phyloP scores from a whole-genome alignment of 2,113 vertebrate genomes.

The Channa argus region DNA sequence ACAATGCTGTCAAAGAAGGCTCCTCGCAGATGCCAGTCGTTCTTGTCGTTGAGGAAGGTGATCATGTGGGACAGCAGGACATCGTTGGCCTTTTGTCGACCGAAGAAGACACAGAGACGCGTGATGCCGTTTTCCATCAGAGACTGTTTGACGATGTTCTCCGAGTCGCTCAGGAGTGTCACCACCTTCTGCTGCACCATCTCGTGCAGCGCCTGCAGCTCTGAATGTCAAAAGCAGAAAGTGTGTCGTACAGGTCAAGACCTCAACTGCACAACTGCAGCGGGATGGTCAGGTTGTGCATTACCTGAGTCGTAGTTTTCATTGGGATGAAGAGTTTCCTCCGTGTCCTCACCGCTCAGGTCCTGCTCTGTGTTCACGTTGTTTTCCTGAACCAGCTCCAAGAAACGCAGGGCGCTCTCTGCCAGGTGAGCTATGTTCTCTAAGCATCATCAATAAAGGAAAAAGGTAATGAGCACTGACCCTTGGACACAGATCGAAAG shows the following conservation, averaged over 20 bases:
- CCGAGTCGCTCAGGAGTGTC: constrained; percentile 95
- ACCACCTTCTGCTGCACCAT: constrained; percentile 99
- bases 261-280: too few species aligned
- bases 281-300: accelerated
- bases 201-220: constrained; percentile 97
- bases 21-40: constrained; percentile 98
- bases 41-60: constrained; percentile 98
- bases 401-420: constrained; percentile 95
- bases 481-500: too few species aligned
- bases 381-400: constrained; percentile 97
- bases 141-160: constrained; percentile 98
- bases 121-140: constrained; percentile 99
- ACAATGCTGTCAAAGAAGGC: constrained; percentile 99
- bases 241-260: neutral
- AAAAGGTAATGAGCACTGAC: too few species aligned
- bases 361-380: constrained; percentile 94
- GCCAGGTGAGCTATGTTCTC: constrained; percentile 97
- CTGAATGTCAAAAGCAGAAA: constrained; percentile 67
- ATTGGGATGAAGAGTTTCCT: constrained; percentile 90
- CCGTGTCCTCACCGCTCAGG: constrained; percentile 89
- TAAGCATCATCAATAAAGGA: constrained; percentile 45
- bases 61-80: constrained; percentile 98
- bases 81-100: constrained; percentile 97
- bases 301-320: constrained; percentile 97
- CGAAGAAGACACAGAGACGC: constrained; percentile 97